Evolutionary conservation across 2,797 vertebrate genomes (phyloP).

Genomic region (Cryptoblepharus egeriae): DNA sequence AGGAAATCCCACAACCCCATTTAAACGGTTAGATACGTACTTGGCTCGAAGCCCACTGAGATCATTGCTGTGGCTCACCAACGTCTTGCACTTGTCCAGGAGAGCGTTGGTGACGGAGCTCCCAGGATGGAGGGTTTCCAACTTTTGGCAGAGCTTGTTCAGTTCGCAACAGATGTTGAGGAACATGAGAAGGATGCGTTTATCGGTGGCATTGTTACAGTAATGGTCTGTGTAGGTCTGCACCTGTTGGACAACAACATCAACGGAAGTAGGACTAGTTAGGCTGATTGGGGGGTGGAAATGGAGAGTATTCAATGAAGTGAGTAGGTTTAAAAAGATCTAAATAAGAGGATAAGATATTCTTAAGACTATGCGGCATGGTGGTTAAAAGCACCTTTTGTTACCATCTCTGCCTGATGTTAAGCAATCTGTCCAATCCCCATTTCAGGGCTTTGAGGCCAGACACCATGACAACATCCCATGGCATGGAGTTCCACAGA

Average conservation of each 20-base stretch:
- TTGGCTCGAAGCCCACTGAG: constrained; percentile 77
- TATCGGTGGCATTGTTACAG: constrained; percentile 80
- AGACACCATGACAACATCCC: no score
- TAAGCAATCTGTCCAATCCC: no score
- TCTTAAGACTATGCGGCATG: no score
- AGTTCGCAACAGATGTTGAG: constrained; percentile 77
- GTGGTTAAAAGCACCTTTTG: no score
- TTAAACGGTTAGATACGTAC: constrained; percentile 66
- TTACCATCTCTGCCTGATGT: no score
- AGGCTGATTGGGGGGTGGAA: rapidly evolving
- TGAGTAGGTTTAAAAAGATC: neutral
- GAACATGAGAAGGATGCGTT: constrained; percentile 77
- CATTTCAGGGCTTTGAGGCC: no score
- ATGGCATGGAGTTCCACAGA: no score
- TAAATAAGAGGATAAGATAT: neutral
- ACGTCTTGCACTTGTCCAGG: constrained; percentile 74
- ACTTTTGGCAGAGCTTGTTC: constrained; percentile 65
- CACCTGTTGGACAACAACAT: constrained; percentile 68
- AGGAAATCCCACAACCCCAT: neutral
- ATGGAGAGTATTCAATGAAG: neutral
- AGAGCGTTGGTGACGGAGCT: constrained; percentile 50
- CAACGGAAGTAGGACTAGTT: neutral
- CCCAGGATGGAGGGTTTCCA: constrained; percentile 64
- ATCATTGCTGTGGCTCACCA: constrained; percentile 79
- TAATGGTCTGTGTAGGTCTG: constrained; percentile 79